These are phyloP conservation scores for Heliconius ismenius DNA, from an alignment of 2,888 invertebrate genomes.

Conservation along the genomic window DNA sequence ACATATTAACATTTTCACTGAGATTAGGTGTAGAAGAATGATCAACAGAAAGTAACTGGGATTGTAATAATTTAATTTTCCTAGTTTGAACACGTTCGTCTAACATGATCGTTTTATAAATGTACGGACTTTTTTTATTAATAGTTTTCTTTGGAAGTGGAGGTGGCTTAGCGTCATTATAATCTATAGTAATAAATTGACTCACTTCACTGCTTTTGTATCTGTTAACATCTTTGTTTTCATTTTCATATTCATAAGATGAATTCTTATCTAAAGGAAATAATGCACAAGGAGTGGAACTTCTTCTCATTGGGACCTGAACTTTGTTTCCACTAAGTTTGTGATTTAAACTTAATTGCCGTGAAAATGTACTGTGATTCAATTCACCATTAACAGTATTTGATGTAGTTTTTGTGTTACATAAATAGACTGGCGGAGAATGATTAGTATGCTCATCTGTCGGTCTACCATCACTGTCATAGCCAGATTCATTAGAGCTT, in stretches of 20 bases:
- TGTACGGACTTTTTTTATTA: conserved; percentile 69
- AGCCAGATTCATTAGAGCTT: conserved; percentile 91
- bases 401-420: conserved; percentile 65
- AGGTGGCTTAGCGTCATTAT: conserved; percentile 71
- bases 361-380: conserved; percentile 66
- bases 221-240: conserved; percentile 57
- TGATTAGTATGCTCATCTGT: conserved; percentile 80
- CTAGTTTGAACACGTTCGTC: conserved; percentile 78
- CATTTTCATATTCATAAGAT: conserved; percentile 64
- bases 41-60: conserved; percentile 69
- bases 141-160: conserved; percentile 75
- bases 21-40: conserved; percentile 62
- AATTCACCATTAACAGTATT: conserved; percentile 58
- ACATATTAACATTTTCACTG: conserved; percentile 58
- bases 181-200: conserved; percentile 54
- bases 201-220: conserved; percentile 44
- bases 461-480: conserved; percentile 88
- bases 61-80: conserved; percentile 76
- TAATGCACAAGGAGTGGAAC: conserved; percentile 76
- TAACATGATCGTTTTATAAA: conserved; percentile 75
- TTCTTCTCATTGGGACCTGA: conserved; percentile 70
- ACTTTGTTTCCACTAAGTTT: conserved; percentile 72
- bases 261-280: conserved; percentile 69
- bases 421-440: conserved; percentile 80
- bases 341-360: conserved; percentile 74